phyloP scores from a whole-genome alignment of 2,888 invertebrate genomes.

The Buathra laborator region DNA sequence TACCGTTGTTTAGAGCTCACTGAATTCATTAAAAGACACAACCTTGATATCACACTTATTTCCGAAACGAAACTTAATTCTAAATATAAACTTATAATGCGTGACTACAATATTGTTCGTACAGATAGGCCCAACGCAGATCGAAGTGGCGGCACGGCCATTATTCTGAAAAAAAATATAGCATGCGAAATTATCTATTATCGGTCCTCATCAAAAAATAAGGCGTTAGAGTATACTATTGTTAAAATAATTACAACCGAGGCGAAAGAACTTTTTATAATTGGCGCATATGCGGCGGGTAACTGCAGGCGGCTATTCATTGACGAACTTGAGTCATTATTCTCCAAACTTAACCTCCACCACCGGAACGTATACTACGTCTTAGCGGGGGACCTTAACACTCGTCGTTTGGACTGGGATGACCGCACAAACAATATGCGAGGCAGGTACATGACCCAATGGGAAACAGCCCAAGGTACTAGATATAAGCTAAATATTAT shows the following conservation, averaged over 20 bases:
- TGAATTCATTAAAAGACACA: background rate
- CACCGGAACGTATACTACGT: background rate
- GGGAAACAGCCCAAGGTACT: background rate
- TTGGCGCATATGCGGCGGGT: background rate
- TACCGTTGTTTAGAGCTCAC: background rate
- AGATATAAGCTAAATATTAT: background rate
- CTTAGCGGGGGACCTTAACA: conserved; percentile 29
- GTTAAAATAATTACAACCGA: background rate
- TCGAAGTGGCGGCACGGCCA: conserved; percentile 34
- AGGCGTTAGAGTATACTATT: conserved; percentile 29
- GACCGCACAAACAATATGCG: conserved; percentile 4
- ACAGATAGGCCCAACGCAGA: background rate
- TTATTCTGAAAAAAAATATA: conserved; percentile 19
- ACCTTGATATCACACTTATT: background rate
- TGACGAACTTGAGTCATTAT: background rate
- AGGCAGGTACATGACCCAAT: background rate
- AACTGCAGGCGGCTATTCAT: background rate
- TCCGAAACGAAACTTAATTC: background rate
- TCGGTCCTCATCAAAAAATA: conserved; percentile 11
- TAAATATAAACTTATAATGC: background rate
- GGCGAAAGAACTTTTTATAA: background rate
- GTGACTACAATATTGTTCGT: background rate
- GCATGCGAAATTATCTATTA: background rate
- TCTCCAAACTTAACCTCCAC: background rate
- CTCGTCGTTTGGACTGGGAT: background rate